A percentile compares a stretch with the other conserved stretches of the same genome.
phyloP scores from a whole-genome alignment of 2,113 vertebrate genomes.

The Actenoides lindsayi region DNA sequence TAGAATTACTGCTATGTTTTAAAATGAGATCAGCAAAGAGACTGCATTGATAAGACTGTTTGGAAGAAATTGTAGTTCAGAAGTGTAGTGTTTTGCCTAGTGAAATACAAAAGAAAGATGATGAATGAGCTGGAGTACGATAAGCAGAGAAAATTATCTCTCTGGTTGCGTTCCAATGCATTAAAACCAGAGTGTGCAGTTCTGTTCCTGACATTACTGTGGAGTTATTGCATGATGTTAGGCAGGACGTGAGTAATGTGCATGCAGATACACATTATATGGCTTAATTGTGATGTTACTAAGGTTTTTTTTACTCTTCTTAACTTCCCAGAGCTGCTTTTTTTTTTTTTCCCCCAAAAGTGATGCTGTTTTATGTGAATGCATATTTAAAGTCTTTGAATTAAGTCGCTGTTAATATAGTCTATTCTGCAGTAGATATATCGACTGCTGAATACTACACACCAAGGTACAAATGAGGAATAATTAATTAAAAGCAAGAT shows the following conservation, averaged over 20 bases:
- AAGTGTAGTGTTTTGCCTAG: neutral
- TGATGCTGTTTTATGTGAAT: neutral
- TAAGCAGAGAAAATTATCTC: neutral
- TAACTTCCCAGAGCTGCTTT: neutral
- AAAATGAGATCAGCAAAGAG: neutral
- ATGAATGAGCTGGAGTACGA: neutral
- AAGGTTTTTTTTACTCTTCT: neutral
- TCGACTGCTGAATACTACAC: neutral
- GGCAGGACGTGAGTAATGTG: neutral
- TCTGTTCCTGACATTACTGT: neutral
- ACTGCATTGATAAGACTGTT: neutral
- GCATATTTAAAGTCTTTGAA: neutral
- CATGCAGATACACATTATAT: fast-evolving
- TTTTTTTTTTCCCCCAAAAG: neutral
- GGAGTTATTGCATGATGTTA: neutral
- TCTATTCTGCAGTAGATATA: neutral
- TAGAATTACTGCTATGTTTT: neutral
- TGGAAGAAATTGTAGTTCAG: neutral
- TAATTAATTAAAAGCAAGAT: neutral
- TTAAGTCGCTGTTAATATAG: neutral
- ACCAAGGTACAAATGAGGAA: neutral
- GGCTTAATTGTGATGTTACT: neutral
- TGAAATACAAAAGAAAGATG: neutral
- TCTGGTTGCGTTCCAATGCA: neutral
- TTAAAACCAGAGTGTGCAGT: neutral